Percentiles rank a stretch among this genome's conserved stretches.
phyloP scores from a whole-genome alignment of 2,113 vertebrate genomes.

The Sitta europaea region DNA sequence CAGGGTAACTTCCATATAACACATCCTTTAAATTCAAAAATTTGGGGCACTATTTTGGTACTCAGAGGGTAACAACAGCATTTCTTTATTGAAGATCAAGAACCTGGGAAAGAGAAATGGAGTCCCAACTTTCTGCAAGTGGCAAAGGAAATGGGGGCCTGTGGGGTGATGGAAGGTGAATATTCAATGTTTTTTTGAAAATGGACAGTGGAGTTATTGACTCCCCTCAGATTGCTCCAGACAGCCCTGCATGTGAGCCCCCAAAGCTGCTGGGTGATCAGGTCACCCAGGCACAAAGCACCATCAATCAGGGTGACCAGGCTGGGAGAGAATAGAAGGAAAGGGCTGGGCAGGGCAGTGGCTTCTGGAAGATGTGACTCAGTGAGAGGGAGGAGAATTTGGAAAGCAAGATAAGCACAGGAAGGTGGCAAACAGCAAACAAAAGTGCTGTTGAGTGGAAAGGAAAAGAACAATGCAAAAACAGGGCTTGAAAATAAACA shows the following conservation, averaged over 20 bases:
- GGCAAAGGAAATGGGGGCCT: neutral
- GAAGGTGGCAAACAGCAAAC: neutral
- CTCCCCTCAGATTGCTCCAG: neutral
- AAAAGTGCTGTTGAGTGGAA: neutral
- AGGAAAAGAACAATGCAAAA: neutral
- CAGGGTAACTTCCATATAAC: neutral
- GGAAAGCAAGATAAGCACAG: neutral
- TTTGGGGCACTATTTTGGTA: neutral
- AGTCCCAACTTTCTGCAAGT: neutral
- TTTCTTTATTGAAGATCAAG: neutral
- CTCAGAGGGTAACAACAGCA: neutral
- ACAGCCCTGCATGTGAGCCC: neutral
- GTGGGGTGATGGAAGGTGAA: neutral
- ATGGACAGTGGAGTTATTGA: neutral
- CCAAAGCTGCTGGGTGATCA: neutral
- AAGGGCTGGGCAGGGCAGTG: slow-evolving; percentile 1
- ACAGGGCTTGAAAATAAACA: neutral
- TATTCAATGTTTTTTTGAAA: neutral
- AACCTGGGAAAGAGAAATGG: neutral
- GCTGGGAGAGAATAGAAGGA: neutral
- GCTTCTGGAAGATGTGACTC: neutral
- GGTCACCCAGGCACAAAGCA: neutral
- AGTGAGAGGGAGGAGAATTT: neutral
- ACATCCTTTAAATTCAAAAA: neutral
- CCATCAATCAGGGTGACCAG: neutral